Evolutionary conservation across 2,888 invertebrate genomes (phyloP), one percentile per base, ranked within the genome.

Genomic region (Brachypterus glaber): DNA sequence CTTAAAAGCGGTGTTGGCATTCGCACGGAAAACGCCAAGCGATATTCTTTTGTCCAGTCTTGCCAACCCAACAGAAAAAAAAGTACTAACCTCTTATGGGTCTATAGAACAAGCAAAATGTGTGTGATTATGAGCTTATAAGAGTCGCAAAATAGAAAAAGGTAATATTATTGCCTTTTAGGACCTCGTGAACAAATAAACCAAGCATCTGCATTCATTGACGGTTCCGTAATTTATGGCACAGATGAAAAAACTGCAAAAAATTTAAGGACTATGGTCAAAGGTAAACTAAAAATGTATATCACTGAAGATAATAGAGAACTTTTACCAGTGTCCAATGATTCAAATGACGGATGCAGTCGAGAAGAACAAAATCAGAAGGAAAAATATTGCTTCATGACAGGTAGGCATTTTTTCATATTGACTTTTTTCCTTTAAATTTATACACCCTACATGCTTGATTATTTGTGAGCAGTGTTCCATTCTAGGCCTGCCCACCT

Each of bases 111-210:
- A n/a, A n/a, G n/a, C n/a, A n/a, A n/a, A n/a, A n/a, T n/a, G n/a
- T n/a, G n/a, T n/a, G n/a, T n/a, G n/a, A n/a, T n/a, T n/a, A n/a
- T n/a, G n/a, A n/a, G n/a, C n/a, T n/a, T n/a, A n/a, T n/a, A n/a
- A n/a, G n/a, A n/a, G n/a, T n/a, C n/a, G n/a, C n/a, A n/a, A n/a
- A n/a, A n/a, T n/a, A n/a, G n/a, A n/a, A n/a, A n/a, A n/a, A n/a
- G n/a, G n/a, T n/a, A n/a, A n/a, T n/a, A n/a, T n/a, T n/a, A n/a
- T n/a, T 27, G 27, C 12, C 12, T 11, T 11, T 76, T 86, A 34
- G 88, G 87, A 9, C 80, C 84, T 1, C 70, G 91, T 4, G 79
- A 92, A 54, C 92, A 91, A 55, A 59, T 90, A 37, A 88, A 86
- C 65, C 90, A 90, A 67, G 85, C 51, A 4, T 80, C 86, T 0